These are phyloP conservation scores for Heterotis niloticus DNA, from an alignment of 2,113 vertebrate genomes.

Conservation along the genomic window DNA sequence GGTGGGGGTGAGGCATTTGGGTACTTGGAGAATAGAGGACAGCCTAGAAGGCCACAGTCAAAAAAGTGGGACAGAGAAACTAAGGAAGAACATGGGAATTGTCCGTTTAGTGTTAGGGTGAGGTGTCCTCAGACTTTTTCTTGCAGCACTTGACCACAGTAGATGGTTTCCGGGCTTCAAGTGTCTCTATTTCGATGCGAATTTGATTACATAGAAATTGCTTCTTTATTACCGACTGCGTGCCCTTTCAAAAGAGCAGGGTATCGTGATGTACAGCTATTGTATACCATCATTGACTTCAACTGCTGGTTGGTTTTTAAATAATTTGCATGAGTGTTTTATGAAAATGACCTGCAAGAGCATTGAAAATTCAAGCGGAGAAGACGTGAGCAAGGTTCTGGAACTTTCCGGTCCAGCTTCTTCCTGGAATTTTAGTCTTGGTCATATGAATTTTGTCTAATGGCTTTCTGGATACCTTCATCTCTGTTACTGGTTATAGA, in stretches of 20 bases:
- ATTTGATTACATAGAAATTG: constrained; percentile 1
- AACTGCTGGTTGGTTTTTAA: too few species aligned
- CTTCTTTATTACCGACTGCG: background rate
- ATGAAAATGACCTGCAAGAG: too few species aligned
- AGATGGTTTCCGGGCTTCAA: background rate
- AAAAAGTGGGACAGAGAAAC: constrained; percentile 1
- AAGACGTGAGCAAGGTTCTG: too few species aligned
- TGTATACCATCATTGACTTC: too few species aligned
- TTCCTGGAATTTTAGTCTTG: too few species aligned
- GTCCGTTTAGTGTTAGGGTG: background rate
- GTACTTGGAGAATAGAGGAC: background rate
- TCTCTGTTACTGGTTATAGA: too few species aligned
- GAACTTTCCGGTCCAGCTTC: too few species aligned
- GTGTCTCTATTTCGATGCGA: background rate
- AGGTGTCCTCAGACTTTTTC: background rate
- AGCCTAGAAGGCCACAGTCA: background rate
- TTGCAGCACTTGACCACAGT: background rate
- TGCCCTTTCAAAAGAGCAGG: background rate
- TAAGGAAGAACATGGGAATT: background rate
- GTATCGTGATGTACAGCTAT: background rate
- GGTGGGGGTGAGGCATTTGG: background rate
- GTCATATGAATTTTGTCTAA: too few species aligned
- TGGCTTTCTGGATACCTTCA: too few species aligned
- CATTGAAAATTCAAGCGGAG: too few species aligned
- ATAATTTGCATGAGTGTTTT: too few species aligned